Evolutionary conservation across 2,888 invertebrate genomes (phyloP).

Genomic region (Oscheius myriophilus): DNA sequence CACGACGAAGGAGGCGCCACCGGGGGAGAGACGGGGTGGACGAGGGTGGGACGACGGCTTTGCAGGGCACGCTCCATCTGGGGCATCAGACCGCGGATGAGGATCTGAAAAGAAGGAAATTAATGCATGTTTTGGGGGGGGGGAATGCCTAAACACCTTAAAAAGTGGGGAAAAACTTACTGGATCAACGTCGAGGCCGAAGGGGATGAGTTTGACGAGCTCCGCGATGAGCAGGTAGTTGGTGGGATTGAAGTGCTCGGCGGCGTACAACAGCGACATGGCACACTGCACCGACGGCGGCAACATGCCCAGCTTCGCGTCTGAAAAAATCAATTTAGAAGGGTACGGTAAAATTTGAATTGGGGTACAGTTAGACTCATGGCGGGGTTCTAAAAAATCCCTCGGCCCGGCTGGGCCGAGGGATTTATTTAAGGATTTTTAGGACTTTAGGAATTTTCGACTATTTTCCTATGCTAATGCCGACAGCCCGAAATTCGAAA

Average conservation of each 20-base stretch:
- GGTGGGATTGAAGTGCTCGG: not conserved
- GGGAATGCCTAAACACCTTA: no score
- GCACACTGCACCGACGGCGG: conserved; percentile 53
- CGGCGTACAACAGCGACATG: conserved; percentile 42
- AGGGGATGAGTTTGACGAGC: no score
- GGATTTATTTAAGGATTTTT: no score
- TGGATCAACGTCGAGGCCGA: no score
- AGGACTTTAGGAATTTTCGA: not conserved
- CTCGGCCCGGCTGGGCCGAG: no score
- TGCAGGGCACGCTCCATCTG: conserved; percentile 7
- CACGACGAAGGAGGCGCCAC: conserved; percentile 14
- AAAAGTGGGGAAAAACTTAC: no score
- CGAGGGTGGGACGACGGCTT: no score
- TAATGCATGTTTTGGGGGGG: no score
- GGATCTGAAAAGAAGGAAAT: not conserved
- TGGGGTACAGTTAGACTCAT: no score
- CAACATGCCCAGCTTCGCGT: conserved; percentile 45
- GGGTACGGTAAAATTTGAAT: not conserved
- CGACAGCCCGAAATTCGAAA: not conserved
- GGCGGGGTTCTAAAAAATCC: no score
- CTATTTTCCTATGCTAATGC: conserved; percentile 1
- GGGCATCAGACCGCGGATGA: conserved; percentile 1
- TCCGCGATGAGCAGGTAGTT: no score
- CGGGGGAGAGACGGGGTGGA: not conserved
- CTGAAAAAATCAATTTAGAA: conserved; percentile 37